Percentiles rank a stretch among this genome's conserved stretches.
Conservation (phyloP, 2,888 invertebrate genomes). For the Acheta domesticus region DNA sequence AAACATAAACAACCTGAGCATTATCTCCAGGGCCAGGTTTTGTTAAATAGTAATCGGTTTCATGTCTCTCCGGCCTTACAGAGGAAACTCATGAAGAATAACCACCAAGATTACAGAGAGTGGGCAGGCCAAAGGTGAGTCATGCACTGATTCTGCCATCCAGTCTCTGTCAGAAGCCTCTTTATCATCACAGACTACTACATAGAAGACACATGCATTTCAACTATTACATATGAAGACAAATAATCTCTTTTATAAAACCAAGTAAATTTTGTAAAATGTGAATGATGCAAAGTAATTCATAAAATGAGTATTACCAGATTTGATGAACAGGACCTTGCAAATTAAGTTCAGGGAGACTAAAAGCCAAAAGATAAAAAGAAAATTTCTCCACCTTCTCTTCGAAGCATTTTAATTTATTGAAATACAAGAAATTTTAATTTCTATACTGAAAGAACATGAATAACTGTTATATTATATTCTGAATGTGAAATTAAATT, state of each 20-base stretch:
- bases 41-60: not conserved
- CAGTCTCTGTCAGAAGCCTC: not conserved
- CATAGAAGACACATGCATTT: not conserved
- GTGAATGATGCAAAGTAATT: no score
- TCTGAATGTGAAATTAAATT: not conserved
- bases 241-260: not conserved
- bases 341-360: no score
- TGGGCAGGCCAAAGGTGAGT: conserved; percentile 6
- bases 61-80: not conserved
- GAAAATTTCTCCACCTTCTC: no score
- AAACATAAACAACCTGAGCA: not conserved
- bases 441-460: not conserved
- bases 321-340: no score
- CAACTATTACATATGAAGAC: not conserved
- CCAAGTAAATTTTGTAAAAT: no score
- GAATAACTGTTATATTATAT: not conserved
- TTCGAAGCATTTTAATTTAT: no score
- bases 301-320: no score
- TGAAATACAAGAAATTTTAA: no score
- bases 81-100: not conserved
- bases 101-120: conserved; percentile 9
- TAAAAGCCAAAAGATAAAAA: no score
- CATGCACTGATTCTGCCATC: not conserved
- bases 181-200: not conserved
- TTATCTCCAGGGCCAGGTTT: not conserved